Base-by-base conservation (phyloP, 2,888 invertebrate genomes). In the Metalampra italica region DNA sequence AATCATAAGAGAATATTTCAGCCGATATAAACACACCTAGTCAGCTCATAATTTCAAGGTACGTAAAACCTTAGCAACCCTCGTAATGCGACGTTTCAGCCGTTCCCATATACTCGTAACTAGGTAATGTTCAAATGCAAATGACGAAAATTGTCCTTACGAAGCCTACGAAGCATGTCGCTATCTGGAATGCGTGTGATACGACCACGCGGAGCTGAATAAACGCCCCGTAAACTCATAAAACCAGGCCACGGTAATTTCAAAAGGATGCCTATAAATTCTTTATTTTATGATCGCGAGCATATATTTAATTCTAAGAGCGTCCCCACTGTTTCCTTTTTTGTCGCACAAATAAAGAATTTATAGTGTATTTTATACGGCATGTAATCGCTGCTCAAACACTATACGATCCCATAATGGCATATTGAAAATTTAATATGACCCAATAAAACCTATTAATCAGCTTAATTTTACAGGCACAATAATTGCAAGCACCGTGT, bases 251-350 rank as follows among this genome's bases (percentile, higher is more conserved):
- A 80, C 81, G 76, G 82, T 85, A 82, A 86, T 80, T 81, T 79
- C 79, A 83, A 85, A n/a, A 86, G 87, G 88, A 86, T 79, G 79
- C 74, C 87, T 81, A 88, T 89, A 88, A 89, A 88, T 87, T 85
- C 83, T 84, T 82, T 82, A 85, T 88, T 88, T 89, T 88, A 89
- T 82, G 82, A 81, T 84, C 71, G 71, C 77, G 62, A 75, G 77
- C 80, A 84, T 81, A 86, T 86, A 86, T 87, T 87, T 85, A 88
- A 86, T 85, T 85, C 82, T 75, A 72, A 82, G 78, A 78, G 77
- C 73, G 75, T 78, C 77, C 75, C 70, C 75, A 73, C 78, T 81
- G 81, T 81, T 86, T 82, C 78, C 81, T 78, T 84, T 82, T 82
- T 81, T 78, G 73, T 80, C 75, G 75, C 71, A 80, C 82, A 81